These are phyloP conservation scores for Sternarchorhynchus goeldii DNA, from an alignment of 2,797 vertebrate species.

Conservation along the genomic window DNA sequence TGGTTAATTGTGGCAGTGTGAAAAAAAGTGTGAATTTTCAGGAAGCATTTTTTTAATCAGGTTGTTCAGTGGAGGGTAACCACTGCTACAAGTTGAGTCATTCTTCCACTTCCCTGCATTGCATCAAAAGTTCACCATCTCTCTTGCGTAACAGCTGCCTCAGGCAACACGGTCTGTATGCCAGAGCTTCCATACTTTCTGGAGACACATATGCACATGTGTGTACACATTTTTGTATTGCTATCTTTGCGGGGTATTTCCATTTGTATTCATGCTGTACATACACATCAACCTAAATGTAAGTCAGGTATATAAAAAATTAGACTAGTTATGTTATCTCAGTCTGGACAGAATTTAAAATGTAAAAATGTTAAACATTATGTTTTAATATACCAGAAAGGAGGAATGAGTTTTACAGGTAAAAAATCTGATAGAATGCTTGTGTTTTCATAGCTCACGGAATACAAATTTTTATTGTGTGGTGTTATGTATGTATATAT, in stretches of 20 bases:
- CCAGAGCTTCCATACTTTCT: neutral
- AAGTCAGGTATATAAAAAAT: neutral
- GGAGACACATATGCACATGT: neutral
- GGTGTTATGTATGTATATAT: neutral
- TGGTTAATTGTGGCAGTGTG: too few species aligned
- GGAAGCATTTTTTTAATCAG: neutral
- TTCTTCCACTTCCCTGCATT: constrained; percentile 9
- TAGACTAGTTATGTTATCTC: neutral
- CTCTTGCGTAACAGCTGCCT: constrained; percentile 42
- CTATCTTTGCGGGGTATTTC: too few species aligned
- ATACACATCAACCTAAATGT: neutral
- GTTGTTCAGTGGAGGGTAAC: neutral
- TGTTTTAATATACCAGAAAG: too few species aligned
- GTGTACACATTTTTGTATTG: neutral
- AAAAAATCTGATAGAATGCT: neutral
- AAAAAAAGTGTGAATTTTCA: neutral
- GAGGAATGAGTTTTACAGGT: too few species aligned
- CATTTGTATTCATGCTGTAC: neutral
- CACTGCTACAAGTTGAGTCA: neutral
- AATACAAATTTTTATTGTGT: neutral
- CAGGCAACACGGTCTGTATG: constrained; percentile 25
- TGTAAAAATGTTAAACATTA: too few species aligned
- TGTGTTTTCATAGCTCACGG: neutral
- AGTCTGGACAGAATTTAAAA: too few species aligned
- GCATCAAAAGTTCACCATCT: constrained; percentile 28